Base-by-base conservation (phyloP, 2,113 vertebrate species). In the Lepus americanus region DNA sequence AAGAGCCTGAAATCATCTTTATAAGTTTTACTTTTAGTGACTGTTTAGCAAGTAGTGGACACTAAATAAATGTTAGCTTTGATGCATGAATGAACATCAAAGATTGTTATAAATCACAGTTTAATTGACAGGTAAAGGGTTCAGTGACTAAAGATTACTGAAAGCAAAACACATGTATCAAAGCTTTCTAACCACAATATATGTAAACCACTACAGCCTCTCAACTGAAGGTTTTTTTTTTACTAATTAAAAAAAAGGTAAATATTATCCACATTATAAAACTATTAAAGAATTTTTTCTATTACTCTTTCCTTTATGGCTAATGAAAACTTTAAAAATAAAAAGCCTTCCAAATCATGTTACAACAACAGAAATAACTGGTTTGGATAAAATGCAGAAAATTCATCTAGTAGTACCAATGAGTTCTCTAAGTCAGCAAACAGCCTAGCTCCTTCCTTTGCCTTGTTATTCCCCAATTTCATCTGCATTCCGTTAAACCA, bases 231-330 rank as follows among this genome's bases (percentile, higher is more conserved):
- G 49, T 51, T 14, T 76, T 85, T 85, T 85, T 83, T 69, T 39
- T 77, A 83, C 49, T 88, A 74, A 76, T n/a, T 92, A 25, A 44
- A 72, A 84, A 74, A 74, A 67, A 69, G 51, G 53, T 72, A 83
- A 89, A n/a, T 87, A 83, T 19, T 67, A 67, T 67, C 44, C 67
- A 55, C 7, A 64, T 74, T 51, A 94, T 64, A 95, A 94, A 94
- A 67, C 73, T 83, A 83, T 85, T 36, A 73, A 74, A 91, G 29
- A 82, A 89, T 36, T 92, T 64, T 44, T 63, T 44, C 67, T 89
- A 49, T 29, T 92, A 64, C 19, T n/a, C 69, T 95, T 25, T 64
- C 78, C 89, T 83, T 53, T 64, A 25, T 31, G 8, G 22, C 82
- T 69, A 63, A 89, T 7, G 69, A 39, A 20, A 94, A 96, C 73